Evolutionary conservation across 2,888 invertebrate species (phyloP), one percentile per base, ranked within the genome.

Genomic region (Epistrophe eligans): DNA sequence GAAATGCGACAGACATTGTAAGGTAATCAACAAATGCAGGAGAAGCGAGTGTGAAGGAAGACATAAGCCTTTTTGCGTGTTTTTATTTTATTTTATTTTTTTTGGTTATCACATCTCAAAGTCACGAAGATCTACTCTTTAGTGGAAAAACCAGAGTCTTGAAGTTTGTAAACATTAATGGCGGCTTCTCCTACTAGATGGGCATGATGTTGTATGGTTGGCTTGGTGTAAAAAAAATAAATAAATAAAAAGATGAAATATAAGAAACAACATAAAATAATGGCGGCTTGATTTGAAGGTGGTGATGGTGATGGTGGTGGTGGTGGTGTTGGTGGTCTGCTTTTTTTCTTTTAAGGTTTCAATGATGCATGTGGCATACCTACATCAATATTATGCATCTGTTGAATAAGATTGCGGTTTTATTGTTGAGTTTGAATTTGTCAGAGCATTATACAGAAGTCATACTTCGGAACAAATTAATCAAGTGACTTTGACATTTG

Each of bases 101-200:
- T 64, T 60, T 55, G 32, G 15, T 55, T 62, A 71, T 79, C 79
- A 38, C 82, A 83, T 62, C 79, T 28, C 66, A 58, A 64, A 79
- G 84, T 79, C 80, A 84, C 76, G 79, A 79, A 76, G 74, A 79
- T 84, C 79, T 35, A 35, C 35, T 71, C 55, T 70, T 70, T 84
- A 55, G 79, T 77, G 77, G 83, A 74, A 84, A 84, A 84, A 79
- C 84, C 79, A 79, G 79, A 79, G 74, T 74, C 70, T 84, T 74
- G 55, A 17, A 50, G 83, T 84, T 84, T 79, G 79, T 76, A 71
- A 76, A 64, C 84, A 84, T 57, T 79, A 84, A 84, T 84, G 79
- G 79, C 55, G 73, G 74, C 70, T 62, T 60, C 73, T 55, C 13
- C 62, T 32, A 32, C 6, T 7, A 8, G 35, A 35, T 38, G 50